Percentiles rank a stretch among this genome's conserved stretches.
Evolutionary conservation across 2,888 invertebrate genomes (phyloP).

Genomic region (Germaria angustata): DNA sequence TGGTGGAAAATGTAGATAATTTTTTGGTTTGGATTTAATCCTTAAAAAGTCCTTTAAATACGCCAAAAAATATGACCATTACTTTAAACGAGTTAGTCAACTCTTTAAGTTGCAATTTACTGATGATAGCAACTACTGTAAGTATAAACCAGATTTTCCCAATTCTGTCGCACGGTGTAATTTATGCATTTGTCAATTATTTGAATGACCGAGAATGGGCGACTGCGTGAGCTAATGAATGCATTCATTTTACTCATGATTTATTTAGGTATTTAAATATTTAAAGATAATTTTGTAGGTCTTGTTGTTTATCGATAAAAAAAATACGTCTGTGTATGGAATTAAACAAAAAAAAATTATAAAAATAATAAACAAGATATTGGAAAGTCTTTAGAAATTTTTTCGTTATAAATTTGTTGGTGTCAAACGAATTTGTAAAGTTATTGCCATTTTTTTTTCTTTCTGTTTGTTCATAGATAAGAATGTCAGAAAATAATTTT

Average conservation of each 20-base stretch:
- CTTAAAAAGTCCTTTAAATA: too few relatives aligned
- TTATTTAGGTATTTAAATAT: slow-evolving; percentile 16
- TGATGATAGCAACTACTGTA: too few relatives aligned
- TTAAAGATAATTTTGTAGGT: not conserved
- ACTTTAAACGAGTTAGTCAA: too few relatives aligned
- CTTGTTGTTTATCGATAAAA: not conserved
- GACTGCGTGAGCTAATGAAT: slow-evolving; percentile 3
- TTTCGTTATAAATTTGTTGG: not conserved
- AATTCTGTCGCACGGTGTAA: slow-evolving; percentile 1
- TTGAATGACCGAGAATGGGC: not conserved
- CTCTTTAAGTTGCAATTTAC: too few relatives aligned
- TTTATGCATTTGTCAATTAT: slow-evolving; percentile 44
- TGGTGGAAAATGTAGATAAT: too few relatives aligned
- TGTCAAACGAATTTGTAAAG: not conserved
- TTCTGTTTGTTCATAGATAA: not conserved
- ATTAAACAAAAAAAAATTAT: too few relatives aligned
- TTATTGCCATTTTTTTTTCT: not conserved
- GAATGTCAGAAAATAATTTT: not conserved
- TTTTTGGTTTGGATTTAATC: too few relatives aligned
- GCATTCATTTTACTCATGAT: not conserved
- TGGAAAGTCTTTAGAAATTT: not conserved
- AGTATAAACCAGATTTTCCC: too few relatives aligned
- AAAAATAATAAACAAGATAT: not conserved
- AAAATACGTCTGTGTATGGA: not conserved
- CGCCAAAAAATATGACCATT: too few relatives aligned